Conservation (phyloP, 1,140 invertebrate species). For the Polypedilum pembai region DNA sequence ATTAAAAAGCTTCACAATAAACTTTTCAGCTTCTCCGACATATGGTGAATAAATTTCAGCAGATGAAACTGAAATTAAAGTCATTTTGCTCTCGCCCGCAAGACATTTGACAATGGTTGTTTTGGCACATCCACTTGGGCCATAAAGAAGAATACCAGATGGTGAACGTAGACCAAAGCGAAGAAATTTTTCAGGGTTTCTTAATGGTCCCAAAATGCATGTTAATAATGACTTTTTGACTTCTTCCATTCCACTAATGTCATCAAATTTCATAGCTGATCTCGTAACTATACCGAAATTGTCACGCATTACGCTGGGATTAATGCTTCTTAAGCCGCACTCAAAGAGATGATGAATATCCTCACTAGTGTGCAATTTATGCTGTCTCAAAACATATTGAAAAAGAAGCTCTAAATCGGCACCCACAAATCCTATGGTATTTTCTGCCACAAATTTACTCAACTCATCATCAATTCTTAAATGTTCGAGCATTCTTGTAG, state of each 20-base stretch:
- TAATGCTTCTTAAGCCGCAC: constrained; percentile 36
- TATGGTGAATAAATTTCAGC: constrained; percentile 61
- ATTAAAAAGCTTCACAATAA: constrained; percentile 55
- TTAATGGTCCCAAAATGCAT: constrained; percentile 57
- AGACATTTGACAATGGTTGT: constrained; percentile 61
- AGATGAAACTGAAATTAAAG: constrained; percentile 55
- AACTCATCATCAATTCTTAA: constrained; percentile 28
- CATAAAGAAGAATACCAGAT: constrained; percentile 59
- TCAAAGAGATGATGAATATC: constrained; percentile 31
- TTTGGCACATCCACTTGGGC: constrained; percentile 70
- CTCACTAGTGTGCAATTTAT: constrained; percentile 28
- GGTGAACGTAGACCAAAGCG: constrained; percentile 53
- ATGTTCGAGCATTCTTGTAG: constrained; percentile 28
- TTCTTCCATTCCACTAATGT: constrained; percentile 58
- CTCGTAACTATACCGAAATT: constrained; percentile 48
- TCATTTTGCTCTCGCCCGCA: constrained; percentile 52
- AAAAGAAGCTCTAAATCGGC: constrained; percentile 60
- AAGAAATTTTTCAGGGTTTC: constrained; percentile 52
- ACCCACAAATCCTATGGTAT: constrained; percentile 82
- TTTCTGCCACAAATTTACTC: constrained; percentile 47
- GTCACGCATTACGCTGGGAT: constrained; percentile 50
- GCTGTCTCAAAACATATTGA: constrained; percentile 38
- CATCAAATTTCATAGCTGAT: constrained; percentile 45
- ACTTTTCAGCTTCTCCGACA: constrained; percentile 58
- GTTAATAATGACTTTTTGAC: constrained; percentile 56